A percentile compares a stretch with the other conserved stretches of the same genome.
Conservation (phyloP, 2,888 invertebrate genomes). For the Trissolcus japonicus region DNA sequence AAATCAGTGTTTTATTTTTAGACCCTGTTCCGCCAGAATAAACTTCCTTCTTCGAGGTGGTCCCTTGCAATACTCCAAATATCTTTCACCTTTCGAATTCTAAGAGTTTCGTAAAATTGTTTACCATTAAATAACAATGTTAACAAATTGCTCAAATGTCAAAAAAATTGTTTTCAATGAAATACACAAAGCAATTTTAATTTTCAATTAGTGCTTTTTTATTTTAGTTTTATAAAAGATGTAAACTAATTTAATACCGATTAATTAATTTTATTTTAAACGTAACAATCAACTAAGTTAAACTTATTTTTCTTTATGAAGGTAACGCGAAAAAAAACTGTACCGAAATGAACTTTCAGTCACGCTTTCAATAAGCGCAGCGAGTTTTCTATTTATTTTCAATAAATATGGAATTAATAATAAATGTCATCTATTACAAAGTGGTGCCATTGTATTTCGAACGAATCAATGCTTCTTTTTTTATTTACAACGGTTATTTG, state of each 20-base stretch:
- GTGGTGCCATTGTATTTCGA: slow-evolving; percentile 55
- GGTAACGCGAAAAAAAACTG: slow-evolving; percentile 2
- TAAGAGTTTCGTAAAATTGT: no score
- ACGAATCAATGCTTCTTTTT: slow-evolving; percentile 60
- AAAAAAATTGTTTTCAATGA: no score
- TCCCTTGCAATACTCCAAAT: slow-evolving; percentile 7
- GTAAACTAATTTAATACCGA: no score
- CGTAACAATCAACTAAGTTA: not conserved
- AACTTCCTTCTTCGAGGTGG: slow-evolving; percentile 39
- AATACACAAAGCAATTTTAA: no score
- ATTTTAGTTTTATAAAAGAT: no score
- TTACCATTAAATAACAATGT: no score
- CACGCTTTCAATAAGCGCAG: slow-evolving; percentile 45
- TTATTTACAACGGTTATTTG: slow-evolving; percentile 61
- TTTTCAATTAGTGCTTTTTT: no score
- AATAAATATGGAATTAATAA: slow-evolving; percentile 71
- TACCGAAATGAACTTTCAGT: slow-evolving; percentile 33
- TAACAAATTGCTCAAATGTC: no score
- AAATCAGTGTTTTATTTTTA: slow-evolving; percentile 24
- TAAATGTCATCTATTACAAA: slow-evolving; percentile 65
- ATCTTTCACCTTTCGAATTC: no score
- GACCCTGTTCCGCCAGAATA: slow-evolving; percentile 15
- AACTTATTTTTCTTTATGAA: not conserved
- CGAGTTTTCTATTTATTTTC: slow-evolving; percentile 66
- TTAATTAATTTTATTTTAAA: not conserved